A percentile compares a stretch with the other conserved stretches of the same genome.
These are phyloP conservation scores for Centropus bengalensis DNA, from an alignment of 2,113 vertebrate species.

Conservation along the genomic window DNA sequence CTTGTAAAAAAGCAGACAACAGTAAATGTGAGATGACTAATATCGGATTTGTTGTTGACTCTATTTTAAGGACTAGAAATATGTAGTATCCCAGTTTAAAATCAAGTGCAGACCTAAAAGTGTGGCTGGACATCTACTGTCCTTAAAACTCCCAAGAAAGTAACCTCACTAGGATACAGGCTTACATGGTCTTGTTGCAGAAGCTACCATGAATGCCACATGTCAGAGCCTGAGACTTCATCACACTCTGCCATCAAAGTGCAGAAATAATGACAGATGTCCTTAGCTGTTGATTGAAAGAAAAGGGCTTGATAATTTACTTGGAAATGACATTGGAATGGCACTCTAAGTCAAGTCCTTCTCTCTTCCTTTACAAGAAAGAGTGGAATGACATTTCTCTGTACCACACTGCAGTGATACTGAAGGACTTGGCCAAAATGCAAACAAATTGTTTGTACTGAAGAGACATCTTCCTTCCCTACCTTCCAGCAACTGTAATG, in stretches of 20 bases:
- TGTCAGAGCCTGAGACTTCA: neutral
- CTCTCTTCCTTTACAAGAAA: neutral
- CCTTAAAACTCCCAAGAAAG: neutral
- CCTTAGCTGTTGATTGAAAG: neutral
- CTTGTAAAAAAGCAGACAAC: neutral
- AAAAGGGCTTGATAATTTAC: neutral
- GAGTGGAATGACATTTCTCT: neutral
- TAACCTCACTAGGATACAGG: neutral
- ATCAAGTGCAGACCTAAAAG: neutral
- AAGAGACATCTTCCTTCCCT: neutral
- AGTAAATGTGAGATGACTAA: neutral
- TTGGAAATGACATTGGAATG: neutral
- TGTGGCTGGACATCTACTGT: neutral
- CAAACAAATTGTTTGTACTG: neutral
- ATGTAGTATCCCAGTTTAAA: neutral
- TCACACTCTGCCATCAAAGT: neutral
- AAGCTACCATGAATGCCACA: neutral
- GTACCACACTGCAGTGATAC: neutral
- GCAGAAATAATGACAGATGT: neutral
- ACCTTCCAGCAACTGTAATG: neutral
- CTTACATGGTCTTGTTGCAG: rapidly evolving
- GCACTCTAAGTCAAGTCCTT: neutral
- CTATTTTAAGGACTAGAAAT: neutral
- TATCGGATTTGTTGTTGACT: neutral
- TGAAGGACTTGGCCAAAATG: neutral